Evolutionary conservation across 2,113 vertebrate genomes (phyloP).

Genomic region (Protobothrops mucrosquamatus): DNA sequence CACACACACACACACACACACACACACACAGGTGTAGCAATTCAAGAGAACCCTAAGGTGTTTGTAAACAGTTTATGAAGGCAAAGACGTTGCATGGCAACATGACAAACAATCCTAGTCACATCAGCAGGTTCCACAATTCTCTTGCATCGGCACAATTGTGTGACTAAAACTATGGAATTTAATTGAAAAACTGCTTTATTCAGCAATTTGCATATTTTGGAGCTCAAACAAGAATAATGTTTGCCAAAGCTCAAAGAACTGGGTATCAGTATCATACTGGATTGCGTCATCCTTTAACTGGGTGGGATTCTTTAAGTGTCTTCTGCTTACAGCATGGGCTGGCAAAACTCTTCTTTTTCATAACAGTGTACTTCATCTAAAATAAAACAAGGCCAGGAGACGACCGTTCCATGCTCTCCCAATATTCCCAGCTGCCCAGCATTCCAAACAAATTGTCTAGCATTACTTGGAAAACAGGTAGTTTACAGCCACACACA

Average conservation of each 20-base stretch:
- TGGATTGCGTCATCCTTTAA: not conserved
- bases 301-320: accelerated
- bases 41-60: not conserved
- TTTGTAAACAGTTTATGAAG: not conserved
- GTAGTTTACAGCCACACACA: not conserved
- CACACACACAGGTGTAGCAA: not conserved
- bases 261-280: not conserved
- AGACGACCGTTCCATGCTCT: not conserved
- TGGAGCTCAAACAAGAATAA: not conserved
- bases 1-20: no score
- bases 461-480: not conserved
- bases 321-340: not conserved
- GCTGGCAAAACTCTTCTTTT: not conserved
- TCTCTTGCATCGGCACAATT: not conserved
- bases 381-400: not conserved
- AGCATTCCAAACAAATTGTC: not conserved
- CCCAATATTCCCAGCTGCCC: not conserved
- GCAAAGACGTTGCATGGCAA: not conserved
- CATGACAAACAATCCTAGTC: not conserved
- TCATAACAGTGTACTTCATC: accelerated
- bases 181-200: not conserved
- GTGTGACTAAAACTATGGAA: not conserved
- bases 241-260: not conserved
- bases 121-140: not conserved
- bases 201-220: not conserved